Evolutionary conservation across 2,797 vertebrate genomes (phyloP), one percentile per base, ranked within the genome.

Genomic region (Sebastes baramenuke): DNA sequence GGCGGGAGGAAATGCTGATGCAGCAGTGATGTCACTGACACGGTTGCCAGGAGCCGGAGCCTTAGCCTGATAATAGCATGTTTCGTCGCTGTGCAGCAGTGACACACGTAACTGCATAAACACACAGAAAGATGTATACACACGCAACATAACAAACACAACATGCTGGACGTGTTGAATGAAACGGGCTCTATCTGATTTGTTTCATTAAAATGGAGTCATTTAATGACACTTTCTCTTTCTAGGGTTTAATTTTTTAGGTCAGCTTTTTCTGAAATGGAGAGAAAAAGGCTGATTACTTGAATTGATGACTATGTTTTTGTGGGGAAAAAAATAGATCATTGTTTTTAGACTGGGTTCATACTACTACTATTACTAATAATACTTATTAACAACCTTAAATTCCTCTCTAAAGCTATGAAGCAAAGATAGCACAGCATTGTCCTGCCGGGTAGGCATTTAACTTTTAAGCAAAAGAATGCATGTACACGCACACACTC

Each of bases 1-100:
- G 91, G 89, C 55, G 22, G 46, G 12, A 79, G 67, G 58, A 90
- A 82, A 84, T 68, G 92, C 90, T 90, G 90, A 91, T 78, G 85
- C 79, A 74, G 90, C 89, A 78, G 49, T 83, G 90, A 91, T 88
- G 89, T 88, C 88, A 89, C 83, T 25, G 74, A 72, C 55, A 75
- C 7, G 42, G 75, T 55, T 77, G 86, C 86, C 82, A 83, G 74
- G 72, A 77, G 56, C 61, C 55, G 77, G 65, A 82, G 86, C 77
- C 20, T 64, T 73, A 73, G 77, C 71, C 84, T 85, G 79, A 42
- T 92, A 89, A 91, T 91, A 59, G 82, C 79, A 88, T 80, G 84
- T 88, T 90, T 84, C 56, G 3, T 55, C 22, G 46, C 65, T 62
- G 42, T 36, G 60, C 34, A 72, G 60, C 16, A 34, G 68, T 84